Base-by-base conservation (phyloP, 2,888 invertebrate genomes). In the Euproctis similis region DNA sequence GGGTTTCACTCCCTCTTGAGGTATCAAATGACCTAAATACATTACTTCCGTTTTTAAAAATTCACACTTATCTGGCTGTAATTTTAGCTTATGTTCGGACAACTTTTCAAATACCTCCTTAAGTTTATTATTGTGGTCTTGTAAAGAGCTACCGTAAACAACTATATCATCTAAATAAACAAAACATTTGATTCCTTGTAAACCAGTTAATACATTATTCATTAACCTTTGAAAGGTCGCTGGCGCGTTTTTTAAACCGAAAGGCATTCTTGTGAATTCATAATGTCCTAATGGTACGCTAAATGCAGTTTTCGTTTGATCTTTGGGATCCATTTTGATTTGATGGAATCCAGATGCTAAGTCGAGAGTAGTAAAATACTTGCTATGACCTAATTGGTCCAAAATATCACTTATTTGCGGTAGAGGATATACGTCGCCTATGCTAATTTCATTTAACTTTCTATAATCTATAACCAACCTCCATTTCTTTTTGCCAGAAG, bases 141-240 rank as follows among this genome's bases (percentile, higher is more conserved):
- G 7, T 19, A 19, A 12, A 19, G 10, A n/a, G 2, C 19, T 2
- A 12, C 11, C 19, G 8, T 13, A 26, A 19, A 18, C 2, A 3
- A 26, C n/a, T 4, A 26, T 2, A 26, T 26, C 26, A 19, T 26
- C 16, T 12, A 18, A 6, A 20, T 13, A 21, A 12, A 18, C 2
- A 8, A 18, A 18, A 18, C 18, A 18, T n/a, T 18, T 18, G n/a
- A n/a, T n/a, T n/a, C n/a, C n/a, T n/a, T n/a, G n/a, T n/a, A n/a
- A n/a, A n/a, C n/a, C n/a, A n/a, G 21, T 5, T 2, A 37, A 26
- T 7, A 18, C 7, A n/a, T 34, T 8, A 11, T 39, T 36, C 21
- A 31, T 7, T 16, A 31, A 26, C 14, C 26, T 22, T 8, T 35
- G 28, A 12, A 39, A n/a, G n/a, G n/a, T n/a, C n/a, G n/a, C n/a